Percentiles rank a stretch among this genome's conserved stretches.
phyloP scores from a whole-genome alignment of 2,888 invertebrate species.

The Acleris holmiana region DNA sequence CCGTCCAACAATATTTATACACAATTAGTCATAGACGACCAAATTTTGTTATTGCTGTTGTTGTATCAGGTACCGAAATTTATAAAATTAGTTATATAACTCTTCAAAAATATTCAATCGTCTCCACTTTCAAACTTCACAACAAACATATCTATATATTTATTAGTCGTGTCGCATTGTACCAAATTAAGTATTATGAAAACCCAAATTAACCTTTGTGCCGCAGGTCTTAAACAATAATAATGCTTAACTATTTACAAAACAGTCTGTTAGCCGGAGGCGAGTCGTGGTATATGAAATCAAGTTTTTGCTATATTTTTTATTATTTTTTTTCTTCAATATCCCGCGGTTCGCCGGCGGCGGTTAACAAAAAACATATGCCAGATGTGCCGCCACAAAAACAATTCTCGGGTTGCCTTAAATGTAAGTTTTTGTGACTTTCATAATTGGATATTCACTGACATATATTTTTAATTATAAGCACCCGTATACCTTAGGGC shows the following conservation, averaged over 20 bases:
- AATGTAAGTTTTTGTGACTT: conserved; percentile 23
- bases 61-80: too few species aligned
- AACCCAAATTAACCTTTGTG: conserved; percentile 24
- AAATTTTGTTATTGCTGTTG: too few species aligned
- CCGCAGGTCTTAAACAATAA: conserved; percentile 26
- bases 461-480: conserved; percentile 35
- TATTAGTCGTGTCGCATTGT: conserved; percentile 1
- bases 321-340: conserved; percentile 13
- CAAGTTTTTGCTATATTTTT: conserved; percentile 13
- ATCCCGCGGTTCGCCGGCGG: conserved; percentile 27
- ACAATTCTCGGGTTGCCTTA: conserved; percentile 10
- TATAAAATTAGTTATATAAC: too few species aligned
- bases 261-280: conserved; percentile 29
- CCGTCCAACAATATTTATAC: too few species aligned
- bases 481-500: conserved; percentile 37
- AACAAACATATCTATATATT: neutral
- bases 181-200: conserved; percentile 12
- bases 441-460: conserved; percentile 25
- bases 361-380: conserved; percentile 30
- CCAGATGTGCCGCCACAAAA: conserved; percentile 25
- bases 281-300: conserved; percentile 28
- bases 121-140: too few species aligned
- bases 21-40: too few species aligned
- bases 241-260: conserved; percentile 38
- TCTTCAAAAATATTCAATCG: too few species aligned